Base-by-base conservation (phyloP, 2,113 vertebrate species). In the Burhinus oedicnemus region DNA sequence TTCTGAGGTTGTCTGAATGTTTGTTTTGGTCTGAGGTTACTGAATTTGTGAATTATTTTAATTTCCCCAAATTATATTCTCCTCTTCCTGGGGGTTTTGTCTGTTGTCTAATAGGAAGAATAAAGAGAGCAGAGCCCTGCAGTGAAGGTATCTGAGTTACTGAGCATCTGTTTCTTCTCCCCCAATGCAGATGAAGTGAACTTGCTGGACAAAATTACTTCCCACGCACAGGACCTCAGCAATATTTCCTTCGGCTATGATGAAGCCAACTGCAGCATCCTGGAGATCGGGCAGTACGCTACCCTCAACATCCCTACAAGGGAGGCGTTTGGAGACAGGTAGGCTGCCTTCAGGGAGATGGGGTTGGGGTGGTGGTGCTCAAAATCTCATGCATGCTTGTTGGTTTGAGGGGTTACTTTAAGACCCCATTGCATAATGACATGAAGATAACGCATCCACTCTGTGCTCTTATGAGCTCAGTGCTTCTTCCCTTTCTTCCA, bases 261-360 rank as follows among this genome's bases (percentile, higher is more conserved):
- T 14, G 97, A 97, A 38, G 57, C 86, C 75, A 95, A 93, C 72
- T 99, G 98, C 98, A 98, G 97, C 15, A 54, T 97, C 15, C 96
- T 99, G 32, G 98, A 98, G 89, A 87, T 99, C 1, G 99, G 99
- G 38, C 99, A 99, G 95, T 99, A 99, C 7, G 98, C 99, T 3
- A 99, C 98, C 18, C 96, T 99, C 90, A 97, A 93, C 86, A 94
- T 99, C 20, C 98, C 99, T 15, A 97, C 99, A 6, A 96, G n/a
- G 36, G 96, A 97, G 82, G 97, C 98, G 2, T 98, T 99, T 95
- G 96, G 97, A 47, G 95, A 98, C 60, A 98, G 98, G 99, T 99
- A 97, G 47, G 92, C 36, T 54, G 55, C 34, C 62, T 44, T 9
- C 60, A 29, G 17, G 32, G 70, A 15, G 12, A 0, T n/a, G 70